Conservation (phyloP, 2,797 vertebrate species). For the Buceros bicornis region DNA sequence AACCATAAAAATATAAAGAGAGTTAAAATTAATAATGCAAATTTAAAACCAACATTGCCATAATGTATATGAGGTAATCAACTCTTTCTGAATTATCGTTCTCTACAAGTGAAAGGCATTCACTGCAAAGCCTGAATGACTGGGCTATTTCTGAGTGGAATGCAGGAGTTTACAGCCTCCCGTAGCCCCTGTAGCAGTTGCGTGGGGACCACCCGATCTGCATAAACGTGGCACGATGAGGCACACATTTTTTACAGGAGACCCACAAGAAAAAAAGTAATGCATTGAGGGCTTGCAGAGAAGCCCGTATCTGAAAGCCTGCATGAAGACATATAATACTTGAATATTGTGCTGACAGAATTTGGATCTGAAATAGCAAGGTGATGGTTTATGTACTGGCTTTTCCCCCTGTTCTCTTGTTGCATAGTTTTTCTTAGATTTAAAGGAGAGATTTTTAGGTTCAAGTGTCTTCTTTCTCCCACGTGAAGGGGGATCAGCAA, state of each 20-base stretch:
- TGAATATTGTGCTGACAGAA: not conserved
- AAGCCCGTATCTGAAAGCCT: not conserved
- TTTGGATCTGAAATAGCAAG: not conserved
- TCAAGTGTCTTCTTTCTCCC: not conserved
- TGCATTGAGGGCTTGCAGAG: not conserved
- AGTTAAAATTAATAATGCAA: not conserved
- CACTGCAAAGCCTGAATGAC: not conserved
- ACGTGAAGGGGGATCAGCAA: not conserved
- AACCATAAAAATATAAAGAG: not conserved
- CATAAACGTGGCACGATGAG: not conserved
- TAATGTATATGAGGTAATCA: not conserved
- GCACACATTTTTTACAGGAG: not conserved
- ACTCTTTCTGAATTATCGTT: not conserved
- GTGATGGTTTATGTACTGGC: not conserved
- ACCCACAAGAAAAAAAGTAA: accelerated
- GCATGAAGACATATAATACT: not conserved
- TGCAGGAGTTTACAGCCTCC: not conserved
- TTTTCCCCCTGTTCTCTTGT: not conserved
- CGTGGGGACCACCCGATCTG: not conserved
- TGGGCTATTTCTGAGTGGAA: not conserved
- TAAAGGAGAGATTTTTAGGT: not conserved
- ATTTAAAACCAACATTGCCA: not conserved
- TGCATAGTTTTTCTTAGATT: not conserved
- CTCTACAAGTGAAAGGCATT: not conserved
- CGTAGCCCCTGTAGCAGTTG: not conserved